A percentile compares a stretch with the other conserved stretches of the same genome.
Evolutionary conservation across 2,113 vertebrate species (phyloP).

Genomic region (Hassar affinis): DNA sequence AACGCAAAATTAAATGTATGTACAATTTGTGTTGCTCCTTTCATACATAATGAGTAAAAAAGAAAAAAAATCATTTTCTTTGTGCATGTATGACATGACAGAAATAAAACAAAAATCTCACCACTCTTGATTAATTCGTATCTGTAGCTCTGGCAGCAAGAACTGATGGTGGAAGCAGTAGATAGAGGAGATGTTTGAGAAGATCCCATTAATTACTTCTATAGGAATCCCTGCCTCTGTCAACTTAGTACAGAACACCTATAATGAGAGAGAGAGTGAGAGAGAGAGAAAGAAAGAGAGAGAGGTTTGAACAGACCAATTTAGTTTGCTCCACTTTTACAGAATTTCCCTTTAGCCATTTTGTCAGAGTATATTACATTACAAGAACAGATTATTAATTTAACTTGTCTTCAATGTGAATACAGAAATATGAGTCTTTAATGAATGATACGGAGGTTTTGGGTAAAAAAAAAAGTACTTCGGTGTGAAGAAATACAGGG

Average conservation of each 20-base stretch:
- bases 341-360: neutral
- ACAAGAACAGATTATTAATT: neutral
- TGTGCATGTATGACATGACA: neutral
- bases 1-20: neutral
- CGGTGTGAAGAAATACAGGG: too few relatives aligned
- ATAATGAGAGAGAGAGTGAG: conserved; percentile 25
- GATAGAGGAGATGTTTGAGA: conserved; percentile 98
- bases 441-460: neutral
- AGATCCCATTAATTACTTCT: conserved; percentile 92
- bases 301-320: neutral
- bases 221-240: conserved; percentile 83
- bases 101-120: conserved; percentile 63
- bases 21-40: neutral
- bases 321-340: neutral
- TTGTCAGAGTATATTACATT: neutral
- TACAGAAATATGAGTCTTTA: neutral
- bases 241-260: conserved; percentile 94
- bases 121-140: conserved; percentile 90
- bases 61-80: neutral
- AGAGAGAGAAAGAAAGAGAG: conserved; percentile 4
- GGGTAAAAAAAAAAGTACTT: neutral
- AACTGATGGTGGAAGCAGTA: conserved; percentile 93
- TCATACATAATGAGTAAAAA: neutral
- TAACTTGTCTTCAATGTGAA: neutral
- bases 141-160: conserved; percentile 90